Conservation (phyloP, 2,888 invertebrate genomes). For the Limnephilus rhombicus region DNA sequence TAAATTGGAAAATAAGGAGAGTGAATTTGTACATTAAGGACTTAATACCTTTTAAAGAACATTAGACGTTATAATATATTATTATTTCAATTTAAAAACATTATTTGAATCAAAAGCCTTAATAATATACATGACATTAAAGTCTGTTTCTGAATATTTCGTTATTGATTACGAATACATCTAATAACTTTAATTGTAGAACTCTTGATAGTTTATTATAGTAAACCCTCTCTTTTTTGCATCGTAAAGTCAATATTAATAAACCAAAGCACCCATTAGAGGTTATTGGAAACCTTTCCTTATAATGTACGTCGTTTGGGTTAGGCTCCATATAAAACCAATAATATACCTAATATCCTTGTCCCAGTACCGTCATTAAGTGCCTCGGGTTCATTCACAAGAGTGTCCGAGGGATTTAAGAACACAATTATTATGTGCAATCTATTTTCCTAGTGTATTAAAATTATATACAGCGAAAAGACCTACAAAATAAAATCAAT, state of each 20-base stretch:
- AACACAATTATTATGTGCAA: background rate
- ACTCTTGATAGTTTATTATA: background rate
- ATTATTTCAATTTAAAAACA: no score
- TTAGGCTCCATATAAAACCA: conserved; percentile 41
- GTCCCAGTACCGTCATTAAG: conserved; percentile 42
- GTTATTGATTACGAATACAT: background rate
- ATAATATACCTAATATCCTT: conserved; percentile 38
- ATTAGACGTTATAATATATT: no score
- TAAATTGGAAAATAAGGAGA: no score
- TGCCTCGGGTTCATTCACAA: conserved; percentile 56
- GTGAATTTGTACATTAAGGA: no score
- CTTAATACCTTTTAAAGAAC: no score
- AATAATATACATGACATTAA: no score
- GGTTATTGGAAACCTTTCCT: conserved; percentile 40
- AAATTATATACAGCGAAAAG: background rate
- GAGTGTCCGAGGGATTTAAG: conserved; percentile 59
- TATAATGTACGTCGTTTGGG: conserved; percentile 37
- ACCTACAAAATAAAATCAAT: background rate
- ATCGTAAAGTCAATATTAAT: background rate
- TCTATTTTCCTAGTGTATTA: background rate
- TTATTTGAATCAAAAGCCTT: no score
- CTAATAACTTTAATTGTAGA: background rate
- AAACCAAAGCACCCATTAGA: background rate
- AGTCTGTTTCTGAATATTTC: no score
- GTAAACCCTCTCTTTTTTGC: background rate